phyloP scores from a whole-genome alignment of 1,140 invertebrate species.

The Panagrolaimus sp. region DNA sequence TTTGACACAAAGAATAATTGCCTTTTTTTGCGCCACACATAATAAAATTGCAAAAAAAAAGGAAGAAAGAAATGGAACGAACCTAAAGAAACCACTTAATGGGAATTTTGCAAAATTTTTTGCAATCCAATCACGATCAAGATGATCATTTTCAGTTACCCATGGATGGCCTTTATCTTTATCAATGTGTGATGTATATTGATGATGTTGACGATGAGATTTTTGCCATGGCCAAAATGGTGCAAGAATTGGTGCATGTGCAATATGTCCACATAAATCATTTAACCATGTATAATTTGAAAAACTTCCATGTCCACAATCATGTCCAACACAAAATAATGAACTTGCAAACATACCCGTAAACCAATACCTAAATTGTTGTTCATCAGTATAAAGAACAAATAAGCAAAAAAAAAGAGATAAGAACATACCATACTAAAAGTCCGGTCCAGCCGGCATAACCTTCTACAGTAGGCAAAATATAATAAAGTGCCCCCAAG shows the following conservation, averaged over 20 bases:
- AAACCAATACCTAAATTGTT: slow-evolving; percentile 50
- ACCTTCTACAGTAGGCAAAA: slow-evolving; percentile 43
- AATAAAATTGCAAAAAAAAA: too few species aligned
- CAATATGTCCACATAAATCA: slow-evolving; percentile 51
- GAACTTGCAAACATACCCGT: slow-evolving; percentile 61
- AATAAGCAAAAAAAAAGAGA: neutral
- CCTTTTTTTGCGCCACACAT: too few species aligned
- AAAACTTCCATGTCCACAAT: slow-evolving; percentile 62
- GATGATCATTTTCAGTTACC: slow-evolving; percentile 47
- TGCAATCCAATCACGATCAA: slow-evolving; percentile 26
- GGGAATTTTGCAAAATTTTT: slow-evolving; percentile 50
- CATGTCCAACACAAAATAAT: slow-evolving; percentile 62
- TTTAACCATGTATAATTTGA: slow-evolving; percentile 57
- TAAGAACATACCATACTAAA: slow-evolving; percentile 36
- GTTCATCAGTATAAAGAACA: neutral
- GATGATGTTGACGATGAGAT: slow-evolving; percentile 55
- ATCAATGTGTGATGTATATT: slow-evolving; percentile 50
- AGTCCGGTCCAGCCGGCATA: slow-evolving; percentile 38
- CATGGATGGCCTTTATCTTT: slow-evolving; percentile 57
- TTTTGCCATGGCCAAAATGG: slow-evolving; percentile 54
- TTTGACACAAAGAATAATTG: too few species aligned
- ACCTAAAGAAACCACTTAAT: slow-evolving; percentile 31
- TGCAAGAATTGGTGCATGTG: slow-evolving; percentile 49
- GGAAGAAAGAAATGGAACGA: neutral
- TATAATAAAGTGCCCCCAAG: slow-evolving; percentile 49